A percentile compares a stretch with the other conserved stretches of the same genome.
Conservation (phyloP, 2,888 invertebrate species). For the Anarsia innoxiella region DNA sequence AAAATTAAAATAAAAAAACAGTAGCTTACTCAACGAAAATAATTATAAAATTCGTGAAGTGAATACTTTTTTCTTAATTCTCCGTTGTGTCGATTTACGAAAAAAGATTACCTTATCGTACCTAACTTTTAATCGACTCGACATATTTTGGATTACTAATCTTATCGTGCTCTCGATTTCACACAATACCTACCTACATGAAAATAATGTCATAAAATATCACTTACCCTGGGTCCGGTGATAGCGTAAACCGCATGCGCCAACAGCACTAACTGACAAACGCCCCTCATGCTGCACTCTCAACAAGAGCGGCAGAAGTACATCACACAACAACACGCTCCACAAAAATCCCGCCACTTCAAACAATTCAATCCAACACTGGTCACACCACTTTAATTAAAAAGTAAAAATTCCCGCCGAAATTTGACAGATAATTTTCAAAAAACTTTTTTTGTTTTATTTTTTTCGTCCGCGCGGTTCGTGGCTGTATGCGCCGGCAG, state of each 20-base stretch:
- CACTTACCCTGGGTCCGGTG: slow-evolving; percentile 67
- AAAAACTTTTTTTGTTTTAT: slow-evolving; percentile 25
- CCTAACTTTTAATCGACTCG: too few species aligned
- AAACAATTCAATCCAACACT: slow-evolving; percentile 33
- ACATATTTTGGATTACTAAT: too few species aligned
- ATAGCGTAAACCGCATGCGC: slow-evolving; percentile 68
- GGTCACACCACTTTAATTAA: slow-evolving; percentile 28
- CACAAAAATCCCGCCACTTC: slow-evolving; percentile 26
- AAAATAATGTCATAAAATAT: too few species aligned
- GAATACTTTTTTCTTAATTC: too few species aligned
- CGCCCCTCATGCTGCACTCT: slow-evolving; percentile 66
- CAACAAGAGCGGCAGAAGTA: slow-evolving; percentile 60
- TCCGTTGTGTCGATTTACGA: too few species aligned
- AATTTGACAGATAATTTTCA: slow-evolving; percentile 30
- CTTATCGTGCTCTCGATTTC: too few species aligned
- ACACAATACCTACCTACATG: too few species aligned
- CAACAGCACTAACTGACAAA: slow-evolving; percentile 58
- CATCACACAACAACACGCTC: slow-evolving; percentile 51
- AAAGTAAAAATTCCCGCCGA: slow-evolving; percentile 26
- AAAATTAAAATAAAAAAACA: too few species aligned
- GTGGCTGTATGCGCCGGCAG: slow-evolving; percentile 50
- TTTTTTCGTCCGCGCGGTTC: slow-evolving; percentile 34
- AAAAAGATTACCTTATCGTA: too few species aligned
- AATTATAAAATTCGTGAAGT: too few species aligned
- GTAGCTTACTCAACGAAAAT: too few species aligned